Evolutionary conservation across 2,113 vertebrate genomes (phyloP).

Genomic region (Brachyistius frenatus): DNA sequence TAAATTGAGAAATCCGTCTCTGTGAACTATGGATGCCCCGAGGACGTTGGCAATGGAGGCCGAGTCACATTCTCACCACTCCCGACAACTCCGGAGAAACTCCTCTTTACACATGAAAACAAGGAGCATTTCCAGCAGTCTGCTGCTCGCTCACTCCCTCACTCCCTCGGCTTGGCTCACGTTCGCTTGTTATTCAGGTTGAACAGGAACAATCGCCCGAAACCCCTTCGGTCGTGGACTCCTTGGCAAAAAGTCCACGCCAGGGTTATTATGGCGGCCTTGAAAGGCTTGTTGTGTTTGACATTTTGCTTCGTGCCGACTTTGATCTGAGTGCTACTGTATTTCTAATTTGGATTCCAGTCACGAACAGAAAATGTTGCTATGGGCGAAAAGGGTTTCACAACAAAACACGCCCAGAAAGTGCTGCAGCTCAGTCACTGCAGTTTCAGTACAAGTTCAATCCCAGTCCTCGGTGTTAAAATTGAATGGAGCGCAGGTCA

Average conservation of each 20-base stretch:
- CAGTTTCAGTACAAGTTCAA: slow-evolving; percentile 17
- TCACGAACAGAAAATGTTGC: slow-evolving; percentile 54
- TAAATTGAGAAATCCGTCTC: slow-evolving; percentile 21
- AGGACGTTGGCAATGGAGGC: slow-evolving; percentile 41
- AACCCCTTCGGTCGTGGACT: slow-evolving; percentile 28
- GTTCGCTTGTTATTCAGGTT: slow-evolving; percentile 57
- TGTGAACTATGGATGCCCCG: slow-evolving; percentile 53
- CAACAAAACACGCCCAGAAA: slow-evolving; percentile 63
- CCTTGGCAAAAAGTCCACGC: neutral
- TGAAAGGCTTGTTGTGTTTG: slow-evolving; percentile 26
- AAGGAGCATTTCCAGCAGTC: slow-evolving; percentile 28
- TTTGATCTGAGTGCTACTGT: slow-evolving; percentile 53
- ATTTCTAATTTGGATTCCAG: slow-evolving; percentile 17
- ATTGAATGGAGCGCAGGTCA: neutral
- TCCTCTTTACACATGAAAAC: slow-evolving; percentile 38
- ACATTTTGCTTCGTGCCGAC: neutral
- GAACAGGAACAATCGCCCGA: slow-evolving; percentile 29
- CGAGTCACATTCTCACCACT: slow-evolving; percentile 50
- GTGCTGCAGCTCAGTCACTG: slow-evolving; percentile 29
- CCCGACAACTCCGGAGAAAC: slow-evolving; percentile 1
- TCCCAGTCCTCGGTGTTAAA: neutral
- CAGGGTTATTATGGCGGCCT: slow-evolving; percentile 17
- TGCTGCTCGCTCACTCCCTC: slow-evolving; percentile 21
- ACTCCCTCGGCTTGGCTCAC: neutral
- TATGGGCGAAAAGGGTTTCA: slow-evolving; percentile 62